Conservation (phyloP, 2,113 vertebrate genomes). For the Mesocricetus auratus region DNA sequence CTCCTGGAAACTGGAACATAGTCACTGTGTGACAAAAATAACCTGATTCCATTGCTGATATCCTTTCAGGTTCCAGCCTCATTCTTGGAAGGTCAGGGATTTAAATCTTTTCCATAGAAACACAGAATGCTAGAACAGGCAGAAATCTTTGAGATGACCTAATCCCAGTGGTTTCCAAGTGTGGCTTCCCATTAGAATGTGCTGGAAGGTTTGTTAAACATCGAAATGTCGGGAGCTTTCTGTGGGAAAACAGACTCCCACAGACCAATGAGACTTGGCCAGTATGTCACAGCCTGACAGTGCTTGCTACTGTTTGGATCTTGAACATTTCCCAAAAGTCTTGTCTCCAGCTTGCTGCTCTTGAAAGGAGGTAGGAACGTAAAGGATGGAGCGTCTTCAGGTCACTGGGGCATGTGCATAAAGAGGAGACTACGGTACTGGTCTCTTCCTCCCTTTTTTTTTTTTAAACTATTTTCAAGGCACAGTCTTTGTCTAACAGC, state of each 20-base stretch:
- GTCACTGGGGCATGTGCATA: not conserved
- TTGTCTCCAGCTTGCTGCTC: not conserved
- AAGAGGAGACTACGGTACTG: not conserved
- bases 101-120: conserved; percentile 1
- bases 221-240: not conserved
- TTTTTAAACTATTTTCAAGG: too few species aligned
- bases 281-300: not conserved
- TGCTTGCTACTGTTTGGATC: not conserved
- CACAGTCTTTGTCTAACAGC: too few species aligned
- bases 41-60: not conserved
- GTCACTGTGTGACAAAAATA: not conserved
- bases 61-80: not conserved
- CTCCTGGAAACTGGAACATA: not conserved
- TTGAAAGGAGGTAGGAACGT: not conserved
- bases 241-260: not conserved
- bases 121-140: not conserved
- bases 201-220: not conserved
- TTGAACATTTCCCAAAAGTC: not conserved
- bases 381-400: not conserved
- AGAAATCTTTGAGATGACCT: not conserved
- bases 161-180: not conserved
- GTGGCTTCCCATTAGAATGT: not conserved
- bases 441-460: not conserved
- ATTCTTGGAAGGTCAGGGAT: not conserved
- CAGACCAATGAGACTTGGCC: not conserved